Percentiles rank a stretch among this genome's conserved stretches.
Conservation (phyloP, 2,113 vertebrate species). For the Tonatia bakeri region DNA sequence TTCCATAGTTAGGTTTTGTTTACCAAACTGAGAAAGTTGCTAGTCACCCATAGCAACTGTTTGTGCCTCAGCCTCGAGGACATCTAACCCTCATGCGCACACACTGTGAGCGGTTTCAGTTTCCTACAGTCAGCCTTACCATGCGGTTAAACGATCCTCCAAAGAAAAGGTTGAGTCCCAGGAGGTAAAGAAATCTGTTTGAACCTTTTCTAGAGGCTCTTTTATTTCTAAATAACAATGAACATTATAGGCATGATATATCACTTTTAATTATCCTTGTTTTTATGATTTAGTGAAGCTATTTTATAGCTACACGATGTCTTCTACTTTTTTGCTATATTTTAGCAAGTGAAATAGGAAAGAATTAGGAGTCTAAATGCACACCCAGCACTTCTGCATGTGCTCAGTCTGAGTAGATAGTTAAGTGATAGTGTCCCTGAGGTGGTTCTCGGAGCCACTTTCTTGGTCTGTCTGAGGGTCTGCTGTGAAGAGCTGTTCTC, state of each 20-base stretch:
- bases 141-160: background rate
- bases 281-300: constrained; percentile 17
- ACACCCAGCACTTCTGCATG: background rate
- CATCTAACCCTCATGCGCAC: background rate
- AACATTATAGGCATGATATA: background rate
- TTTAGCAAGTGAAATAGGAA: background rate
- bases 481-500: background rate
- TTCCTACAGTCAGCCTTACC: background rate
- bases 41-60: background rate
- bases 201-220: background rate
- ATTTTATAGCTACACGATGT: constrained; percentile 15
- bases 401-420: background rate
- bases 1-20: background rate
- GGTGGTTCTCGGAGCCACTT: background rate
- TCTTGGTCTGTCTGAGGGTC: background rate
- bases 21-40: background rate
- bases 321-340: background rate
- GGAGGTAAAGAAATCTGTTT: background rate
- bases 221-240: constrained; percentile 25
- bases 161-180: background rate
- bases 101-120: background rate
- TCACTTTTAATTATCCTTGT: background rate
- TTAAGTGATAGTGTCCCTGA: background rate
- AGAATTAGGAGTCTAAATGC: background rate
- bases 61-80: background rate